phyloP scores from a whole-genome alignment of 2,113 vertebrate species.

The Lepidothrix coronata region DNA sequence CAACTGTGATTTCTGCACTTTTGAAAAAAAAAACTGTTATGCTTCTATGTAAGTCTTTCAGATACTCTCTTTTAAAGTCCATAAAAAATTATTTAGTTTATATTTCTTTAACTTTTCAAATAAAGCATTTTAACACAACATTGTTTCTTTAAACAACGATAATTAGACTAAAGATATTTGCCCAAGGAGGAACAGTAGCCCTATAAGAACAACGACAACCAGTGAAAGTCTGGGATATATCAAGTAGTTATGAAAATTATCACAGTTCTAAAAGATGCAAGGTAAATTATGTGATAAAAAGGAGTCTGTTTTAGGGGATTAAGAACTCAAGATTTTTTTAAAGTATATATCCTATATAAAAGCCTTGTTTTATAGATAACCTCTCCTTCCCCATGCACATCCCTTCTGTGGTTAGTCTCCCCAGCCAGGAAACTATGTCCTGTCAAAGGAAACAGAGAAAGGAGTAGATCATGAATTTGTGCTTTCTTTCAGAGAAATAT shows the following conservation, averaged over 20 bases:
- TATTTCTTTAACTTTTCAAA: background rate
- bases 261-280: background rate
- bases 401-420: background rate
- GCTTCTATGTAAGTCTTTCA: background rate
- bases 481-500: background rate
- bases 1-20: background rate
- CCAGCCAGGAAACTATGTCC: background rate
- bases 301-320: background rate
- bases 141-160: background rate
- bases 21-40: background rate
- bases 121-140: background rate
- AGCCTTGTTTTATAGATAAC: background rate
- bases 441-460: background rate
- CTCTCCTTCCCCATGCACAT: background rate
- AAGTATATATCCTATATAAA: background rate
- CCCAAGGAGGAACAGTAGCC: background rate
- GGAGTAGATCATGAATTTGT: background rate
- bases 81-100: background rate
- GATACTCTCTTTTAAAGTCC: background rate
- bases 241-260: background rate
- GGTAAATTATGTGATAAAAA: background rate
- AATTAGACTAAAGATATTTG: background rate
- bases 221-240: background rate
- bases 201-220: background rate
- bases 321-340: background rate